These are phyloP conservation scores for Ormyrus thymus DNA, from an alignment of 2,888 invertebrate species.

Conservation along the genomic window DNA sequence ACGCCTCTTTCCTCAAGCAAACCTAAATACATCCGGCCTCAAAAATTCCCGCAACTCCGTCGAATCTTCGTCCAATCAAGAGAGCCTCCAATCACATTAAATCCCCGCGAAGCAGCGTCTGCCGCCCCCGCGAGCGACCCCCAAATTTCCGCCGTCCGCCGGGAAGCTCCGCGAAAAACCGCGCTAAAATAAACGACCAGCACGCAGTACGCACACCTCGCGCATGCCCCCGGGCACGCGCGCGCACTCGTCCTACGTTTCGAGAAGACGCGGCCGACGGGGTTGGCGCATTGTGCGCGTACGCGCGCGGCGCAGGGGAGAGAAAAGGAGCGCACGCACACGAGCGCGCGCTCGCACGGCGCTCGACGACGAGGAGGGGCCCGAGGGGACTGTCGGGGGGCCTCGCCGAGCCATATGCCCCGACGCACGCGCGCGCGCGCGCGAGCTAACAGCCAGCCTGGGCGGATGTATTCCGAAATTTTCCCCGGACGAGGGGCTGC, in stretches of 20 bases:
- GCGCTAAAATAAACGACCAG: conserved; percentile 10
- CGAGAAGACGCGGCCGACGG: not conserved
- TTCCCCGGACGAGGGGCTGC: too few species aligned
- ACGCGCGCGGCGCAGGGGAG: not conserved
- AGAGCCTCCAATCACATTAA: too few species aligned
- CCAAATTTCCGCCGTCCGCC: too few species aligned
- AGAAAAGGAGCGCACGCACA: not conserved
- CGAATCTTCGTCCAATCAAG: too few species aligned
- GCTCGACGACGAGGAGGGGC: conserved; percentile 11
- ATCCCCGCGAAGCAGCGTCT: too few species aligned
- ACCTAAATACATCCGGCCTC: too few species aligned
- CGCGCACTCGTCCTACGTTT: not conserved
- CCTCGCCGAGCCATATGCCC: conserved; percentile 28
- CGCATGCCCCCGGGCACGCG: not conserved
- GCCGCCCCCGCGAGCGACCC: too few species aligned
- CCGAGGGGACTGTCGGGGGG: conserved; percentile 24
- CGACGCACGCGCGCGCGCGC: conserved; percentile 41
- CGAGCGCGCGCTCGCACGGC: too few species aligned
- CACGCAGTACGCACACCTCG: not conserved
- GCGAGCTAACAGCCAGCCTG: not conserved
- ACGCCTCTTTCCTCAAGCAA: too few species aligned
- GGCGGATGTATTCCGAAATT: too few species aligned
- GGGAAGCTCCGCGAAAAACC: not conserved
- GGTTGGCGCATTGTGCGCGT: conserved; percentile 1
- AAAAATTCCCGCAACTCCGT: too few species aligned